These are phyloP conservation scores for Albula goreensis DNA, from an alignment of 2,113 vertebrate genomes.

Conservation along the genomic window DNA sequence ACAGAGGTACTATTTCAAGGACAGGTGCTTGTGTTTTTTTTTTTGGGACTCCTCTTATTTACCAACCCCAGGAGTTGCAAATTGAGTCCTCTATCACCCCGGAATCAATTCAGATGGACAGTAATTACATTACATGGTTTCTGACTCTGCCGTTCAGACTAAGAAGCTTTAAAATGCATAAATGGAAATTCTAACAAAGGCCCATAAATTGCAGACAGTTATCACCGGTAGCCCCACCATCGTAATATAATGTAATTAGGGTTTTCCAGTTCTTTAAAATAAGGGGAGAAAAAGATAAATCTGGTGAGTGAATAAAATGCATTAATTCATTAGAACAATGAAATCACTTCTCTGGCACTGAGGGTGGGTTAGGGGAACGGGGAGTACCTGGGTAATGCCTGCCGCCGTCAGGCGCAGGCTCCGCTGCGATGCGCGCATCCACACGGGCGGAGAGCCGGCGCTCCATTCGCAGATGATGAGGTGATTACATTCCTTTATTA, in stretches of 20 bases:
- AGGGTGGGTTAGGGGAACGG: constrained; percentile 16
- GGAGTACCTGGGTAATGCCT: constrained; percentile 61
- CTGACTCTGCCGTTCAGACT: constrained; percentile 48
- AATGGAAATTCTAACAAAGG: constrained; percentile 60
- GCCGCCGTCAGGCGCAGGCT: constrained; percentile 36
- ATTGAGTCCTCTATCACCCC: constrained; percentile 53
- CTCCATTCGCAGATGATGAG: not conserved
- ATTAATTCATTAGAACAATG: constrained; percentile 67
- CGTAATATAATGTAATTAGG: constrained; percentile 65
- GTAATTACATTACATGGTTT: constrained; percentile 57
- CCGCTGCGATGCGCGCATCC: not conserved
- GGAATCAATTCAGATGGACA: constrained; percentile 48
- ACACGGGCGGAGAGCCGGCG: not conserved
- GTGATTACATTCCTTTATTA: constrained; percentile 12
- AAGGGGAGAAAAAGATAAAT: constrained; percentile 51
- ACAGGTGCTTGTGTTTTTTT: not conserved
- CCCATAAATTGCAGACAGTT: constrained; percentile 62
- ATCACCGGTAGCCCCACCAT: constrained; percentile 58
- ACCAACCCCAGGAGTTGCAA: constrained; percentile 43
- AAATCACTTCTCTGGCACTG: constrained; percentile 51
- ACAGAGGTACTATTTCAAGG: not conserved
- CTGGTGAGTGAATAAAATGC: constrained; percentile 57
- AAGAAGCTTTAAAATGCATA: constrained; percentile 56
- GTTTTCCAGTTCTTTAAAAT: constrained; percentile 52
- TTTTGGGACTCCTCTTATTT: not conserved